Percentiles rank a stretch among this genome's conserved stretches.
Conservation (phyloP, 2,797 vertebrate genomes). For the Alcedo atthis region DNA sequence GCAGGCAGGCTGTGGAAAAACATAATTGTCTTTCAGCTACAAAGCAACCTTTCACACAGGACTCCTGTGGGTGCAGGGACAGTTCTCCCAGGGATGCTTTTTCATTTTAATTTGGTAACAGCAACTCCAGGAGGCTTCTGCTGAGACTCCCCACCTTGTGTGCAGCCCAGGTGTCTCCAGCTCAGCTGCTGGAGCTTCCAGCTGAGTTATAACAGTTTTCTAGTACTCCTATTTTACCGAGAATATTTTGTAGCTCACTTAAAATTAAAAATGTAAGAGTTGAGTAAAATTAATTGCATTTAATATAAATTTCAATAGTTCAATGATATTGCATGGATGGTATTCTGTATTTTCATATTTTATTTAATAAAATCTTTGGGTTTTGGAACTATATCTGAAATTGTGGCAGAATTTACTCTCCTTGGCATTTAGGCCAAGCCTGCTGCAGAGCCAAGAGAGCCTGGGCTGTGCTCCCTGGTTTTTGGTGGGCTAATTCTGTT, state of each 20-base stretch:
- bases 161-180: neutral
- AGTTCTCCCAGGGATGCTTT: neutral
- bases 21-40: neutral
- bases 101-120: neutral
- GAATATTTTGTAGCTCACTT: neutral
- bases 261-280: neutral
- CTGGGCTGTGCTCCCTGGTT: neutral
- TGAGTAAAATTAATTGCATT: neutral
- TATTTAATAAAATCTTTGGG: neutral
- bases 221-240: neutral
- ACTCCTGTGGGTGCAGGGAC: neutral
- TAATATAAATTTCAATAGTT: neutral
- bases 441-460: neutral
- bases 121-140: neutral
- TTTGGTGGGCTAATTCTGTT: neutral
- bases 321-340: neutral
- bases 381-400: neutral
- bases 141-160: neutral
- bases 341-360: constrained; percentile 14
- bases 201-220: neutral
- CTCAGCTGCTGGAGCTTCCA: neutral
- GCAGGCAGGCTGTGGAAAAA: neutral
- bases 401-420: neutral
- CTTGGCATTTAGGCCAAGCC: neutral
- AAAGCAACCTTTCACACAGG: neutral